phyloP scores from a whole-genome alignment of 1,140 invertebrate species.

The Orius insidiosus region DNA sequence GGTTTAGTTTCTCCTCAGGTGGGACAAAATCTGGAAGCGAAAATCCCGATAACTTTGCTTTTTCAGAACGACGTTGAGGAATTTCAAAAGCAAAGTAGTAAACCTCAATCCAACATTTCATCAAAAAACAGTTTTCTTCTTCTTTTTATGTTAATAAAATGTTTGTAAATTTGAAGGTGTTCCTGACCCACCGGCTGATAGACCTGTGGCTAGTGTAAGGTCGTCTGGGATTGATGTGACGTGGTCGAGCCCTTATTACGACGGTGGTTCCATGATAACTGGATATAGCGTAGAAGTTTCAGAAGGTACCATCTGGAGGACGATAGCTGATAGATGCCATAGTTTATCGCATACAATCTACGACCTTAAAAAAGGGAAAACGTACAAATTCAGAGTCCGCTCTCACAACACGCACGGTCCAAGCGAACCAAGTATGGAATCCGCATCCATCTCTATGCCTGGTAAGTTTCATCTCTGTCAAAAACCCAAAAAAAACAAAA shows the following conservation, averaged over 20 bases:
- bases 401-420: slow-evolving; percentile 62
- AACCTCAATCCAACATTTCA: background rate
- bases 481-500: no score
- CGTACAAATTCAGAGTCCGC: slow-evolving; percentile 54
- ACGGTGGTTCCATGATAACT: slow-evolving; percentile 68
- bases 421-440: slow-evolving; percentile 46
- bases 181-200: slow-evolving; percentile 53
- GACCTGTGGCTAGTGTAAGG: slow-evolving; percentile 35
- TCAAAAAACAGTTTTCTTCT: no score
- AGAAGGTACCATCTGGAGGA: slow-evolving; percentile 35
- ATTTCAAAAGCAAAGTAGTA: background rate
- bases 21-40: no score
- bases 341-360: slow-evolving; percentile 41
- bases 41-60: background rate
- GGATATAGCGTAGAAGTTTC: slow-evolving; percentile 65
- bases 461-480: background rate
- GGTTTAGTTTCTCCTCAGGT: no score
- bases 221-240: slow-evolving; percentile 32
- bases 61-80: background rate
- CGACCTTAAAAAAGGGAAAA: slow-evolving; percentile 33
- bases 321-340: slow-evolving; percentile 39
- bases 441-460: slow-evolving; percentile 29
- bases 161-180: slow-evolving; percentile 32
- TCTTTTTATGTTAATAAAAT: background rate
- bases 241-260: slow-evolving; percentile 66